A percentile compares a stretch with the other conserved stretches of the same genome.
These are phyloP conservation scores for Dendrolimus pini DNA, from an alignment of 2,888 invertebrate species.

Conservation along the genomic window DNA sequence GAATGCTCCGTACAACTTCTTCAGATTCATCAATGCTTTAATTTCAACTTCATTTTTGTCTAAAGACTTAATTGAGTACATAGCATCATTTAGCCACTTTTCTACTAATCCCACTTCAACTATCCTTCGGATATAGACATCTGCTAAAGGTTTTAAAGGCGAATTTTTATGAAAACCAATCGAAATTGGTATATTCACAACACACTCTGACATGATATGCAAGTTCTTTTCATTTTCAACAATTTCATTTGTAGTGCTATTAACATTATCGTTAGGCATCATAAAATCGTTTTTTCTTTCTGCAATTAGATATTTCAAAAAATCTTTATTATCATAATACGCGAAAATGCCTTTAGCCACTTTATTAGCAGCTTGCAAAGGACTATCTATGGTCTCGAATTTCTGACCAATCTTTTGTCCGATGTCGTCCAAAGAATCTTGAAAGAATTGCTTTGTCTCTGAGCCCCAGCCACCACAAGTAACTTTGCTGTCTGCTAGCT, in stretches of 20 bases:
- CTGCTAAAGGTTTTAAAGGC: conserved; percentile 82
- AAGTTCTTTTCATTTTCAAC: conserved; percentile 66
- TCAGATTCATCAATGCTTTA: conserved; percentile 87
- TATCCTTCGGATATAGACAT: conserved; percentile 80
- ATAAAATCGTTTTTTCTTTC: conserved; percentile 58
- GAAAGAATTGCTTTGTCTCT: conserved; percentile 83
- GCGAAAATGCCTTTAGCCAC: conserved; percentile 84
- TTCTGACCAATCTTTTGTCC: conserved; percentile 81
- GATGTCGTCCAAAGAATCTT: conserved; percentile 80
- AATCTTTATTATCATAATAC: conserved; percentile 87
- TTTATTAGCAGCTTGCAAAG: conserved; percentile 78
- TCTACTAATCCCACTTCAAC: conserved; percentile 85
- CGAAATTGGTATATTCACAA: conserved; percentile 87
- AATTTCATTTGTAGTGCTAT: conserved; percentile 25
- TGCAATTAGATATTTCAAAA: conserved; percentile 80
- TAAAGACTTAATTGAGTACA: conserved; percentile 73
- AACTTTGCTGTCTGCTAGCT: conserved; percentile 81
- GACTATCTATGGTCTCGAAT: conserved; percentile 79
- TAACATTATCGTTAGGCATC: conserved; percentile 35
- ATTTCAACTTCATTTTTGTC: conserved; percentile 76
- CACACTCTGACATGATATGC: conserved; percentile 90
- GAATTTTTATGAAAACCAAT: conserved; percentile 90
- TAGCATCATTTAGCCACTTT: conserved; percentile 88
- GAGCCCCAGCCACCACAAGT: conserved; percentile 84
- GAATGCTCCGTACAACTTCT: conserved; percentile 86